phyloP scores from a whole-genome alignment of 2,797 vertebrate genomes.

The Gobionotothen gibberifrons region DNA sequence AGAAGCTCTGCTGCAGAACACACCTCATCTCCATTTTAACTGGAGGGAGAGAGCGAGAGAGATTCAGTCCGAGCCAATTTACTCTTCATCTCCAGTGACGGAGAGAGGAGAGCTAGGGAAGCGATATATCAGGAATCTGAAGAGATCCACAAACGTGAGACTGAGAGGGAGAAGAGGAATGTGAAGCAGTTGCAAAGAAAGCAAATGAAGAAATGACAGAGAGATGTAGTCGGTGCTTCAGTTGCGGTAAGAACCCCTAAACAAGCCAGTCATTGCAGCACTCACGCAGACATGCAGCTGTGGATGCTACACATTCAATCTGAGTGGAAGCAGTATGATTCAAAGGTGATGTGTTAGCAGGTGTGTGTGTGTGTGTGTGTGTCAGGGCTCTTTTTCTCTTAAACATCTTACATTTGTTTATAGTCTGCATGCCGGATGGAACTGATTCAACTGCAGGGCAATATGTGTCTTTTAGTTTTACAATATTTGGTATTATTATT shows the following conservation, averaged over 20 bases:
- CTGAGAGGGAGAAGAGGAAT: conserved; percentile 47
- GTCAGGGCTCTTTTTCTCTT: conserved; percentile 6
- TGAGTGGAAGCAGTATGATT: conserved; percentile 33
- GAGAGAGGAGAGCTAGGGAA: conserved; percentile 63
- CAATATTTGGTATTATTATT: conserved; percentile 19
- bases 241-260: conserved; percentile 77
- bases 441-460: conserved; percentile 50
- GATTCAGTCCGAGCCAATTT: conserved; percentile 72
- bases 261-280: conserved; percentile 35
- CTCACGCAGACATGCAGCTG: conserved; percentile 33
- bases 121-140: conserved; percentile 75
- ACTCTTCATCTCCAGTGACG: conserved; percentile 72
- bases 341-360: conserved; percentile 43
- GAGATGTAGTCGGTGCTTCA: conserved; percentile 62
- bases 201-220: conserved; percentile 38
- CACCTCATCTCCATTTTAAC: conserved; percentile 78
- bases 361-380: conserved; percentile 24
- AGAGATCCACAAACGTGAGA: conserved; percentile 62
- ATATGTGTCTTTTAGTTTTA: conserved; percentile 13
- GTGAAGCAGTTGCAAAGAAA: conserved; percentile 49
- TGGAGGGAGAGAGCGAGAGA: conserved; percentile 63
- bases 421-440: conserved; percentile 44
- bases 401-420: conserved; percentile 40
- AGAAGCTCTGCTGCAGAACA: conserved; percentile 78
- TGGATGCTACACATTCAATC: conserved; percentile 32